Conservation (phyloP, 2,888 invertebrate species). For the Drosophila diplacantha region DNA sequence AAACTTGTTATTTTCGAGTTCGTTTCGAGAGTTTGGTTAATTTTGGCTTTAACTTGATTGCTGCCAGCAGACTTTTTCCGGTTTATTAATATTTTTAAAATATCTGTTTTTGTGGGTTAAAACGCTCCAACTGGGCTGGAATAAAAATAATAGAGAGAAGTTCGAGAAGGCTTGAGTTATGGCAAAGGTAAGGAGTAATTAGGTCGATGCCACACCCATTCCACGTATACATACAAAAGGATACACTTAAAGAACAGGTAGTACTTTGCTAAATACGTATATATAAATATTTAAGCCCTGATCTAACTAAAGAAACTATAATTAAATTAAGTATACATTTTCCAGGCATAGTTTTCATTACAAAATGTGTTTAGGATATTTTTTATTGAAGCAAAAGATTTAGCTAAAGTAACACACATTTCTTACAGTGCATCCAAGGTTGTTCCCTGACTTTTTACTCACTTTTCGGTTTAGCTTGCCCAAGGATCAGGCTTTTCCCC, state of each 20-base stretch:
- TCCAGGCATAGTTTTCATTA: neutral
- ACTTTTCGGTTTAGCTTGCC: neutral
- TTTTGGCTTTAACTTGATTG: constrained; percentile 47
- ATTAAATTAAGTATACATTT: neutral
- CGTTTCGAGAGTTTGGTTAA: constrained; percentile 4
- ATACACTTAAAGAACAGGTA: neutral
- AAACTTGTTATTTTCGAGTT: constrained; percentile 8
- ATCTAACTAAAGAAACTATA: no score
- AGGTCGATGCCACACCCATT: constrained; percentile 39
- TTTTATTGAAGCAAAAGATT: neutral
- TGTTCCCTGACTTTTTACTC: neutral
- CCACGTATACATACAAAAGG: constrained; percentile 9
- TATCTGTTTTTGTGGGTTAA: constrained; percentile 7
- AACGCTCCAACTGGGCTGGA: constrained; percentile 47
- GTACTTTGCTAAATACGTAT: neutral
- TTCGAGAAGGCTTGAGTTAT: neutral
- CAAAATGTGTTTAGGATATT: neutral
- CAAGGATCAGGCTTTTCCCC: neutral
- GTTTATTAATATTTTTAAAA: neutral
- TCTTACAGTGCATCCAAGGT: neutral
- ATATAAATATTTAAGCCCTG: neutral
- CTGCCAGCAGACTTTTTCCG: constrained; percentile 55
- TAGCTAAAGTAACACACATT: neutral
- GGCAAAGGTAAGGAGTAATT: constrained; percentile 14
- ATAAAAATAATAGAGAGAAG: constrained; percentile 11